Base-by-base conservation (phyloP, 2,888 invertebrate genomes). In the Stictocephala bisonia region DNA sequence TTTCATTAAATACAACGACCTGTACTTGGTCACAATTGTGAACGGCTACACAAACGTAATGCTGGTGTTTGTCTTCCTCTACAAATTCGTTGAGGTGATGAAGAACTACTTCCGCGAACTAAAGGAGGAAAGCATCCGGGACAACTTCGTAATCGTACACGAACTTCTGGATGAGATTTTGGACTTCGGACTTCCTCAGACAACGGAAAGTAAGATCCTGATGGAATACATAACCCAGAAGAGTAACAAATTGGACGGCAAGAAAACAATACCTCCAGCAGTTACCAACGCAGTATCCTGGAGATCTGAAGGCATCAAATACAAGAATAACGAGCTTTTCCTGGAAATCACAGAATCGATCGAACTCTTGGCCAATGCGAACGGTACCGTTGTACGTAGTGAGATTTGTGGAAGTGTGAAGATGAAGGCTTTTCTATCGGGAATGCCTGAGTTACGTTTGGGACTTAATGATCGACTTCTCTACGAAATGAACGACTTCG, bases 251-350 rank as follows among this genome's bases (percentile, higher is more conserved):
- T 83, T 90, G 68, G 90, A 90, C 81, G 84, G 88, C 35, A 88
- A 88, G 26, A 89, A 89, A 0, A 83, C 89, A 35, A 88, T 89
- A n/a, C 90, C 90, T 1, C 87, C 88, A 85, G 89, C 90, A 22
- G 90, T 90, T 2, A 90, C 90, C 3, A 90, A 90, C 82, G 90
- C 90, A n/a, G 90, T 90, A 15, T 89, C 89, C 0, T 90, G 90
- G 90, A 83, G 90, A 74, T 87, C 89, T 0, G 90, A 90, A 79
- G 89, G 89, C 13, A 87, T 90, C 76, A 90, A 89, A 79, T 90
- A 90, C 81, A 84, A 90, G 53, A 90, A 90, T 81, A 90, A 90
- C 83, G 90, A 90, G 84, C 90, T 90, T 1, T 90, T 91, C 80
- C 83, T 90, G 20, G 90, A 90, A 83, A 90, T 90, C 13, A 89